Evolutionary conservation across 92 coral and sea anemone species (phyloP).

Genomic region (Ricordea florida): DNA sequence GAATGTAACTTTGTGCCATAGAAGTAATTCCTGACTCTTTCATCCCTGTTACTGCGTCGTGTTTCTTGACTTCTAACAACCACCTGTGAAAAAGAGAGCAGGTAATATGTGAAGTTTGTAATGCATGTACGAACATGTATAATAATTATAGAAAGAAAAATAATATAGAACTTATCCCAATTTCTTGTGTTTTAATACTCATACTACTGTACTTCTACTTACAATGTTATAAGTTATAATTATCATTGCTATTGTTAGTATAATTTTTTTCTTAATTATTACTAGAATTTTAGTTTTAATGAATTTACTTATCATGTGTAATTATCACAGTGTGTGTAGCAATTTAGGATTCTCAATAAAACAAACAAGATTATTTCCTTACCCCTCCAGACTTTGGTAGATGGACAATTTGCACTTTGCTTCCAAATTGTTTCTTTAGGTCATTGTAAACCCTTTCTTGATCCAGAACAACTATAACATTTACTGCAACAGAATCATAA

Average conservation of each 20-base stretch:
- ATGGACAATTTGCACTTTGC: conserved; percentile 87
- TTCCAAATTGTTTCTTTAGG: conserved; percentile 90
- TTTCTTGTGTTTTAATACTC: no score
- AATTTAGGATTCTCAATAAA: neutral
- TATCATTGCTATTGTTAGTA: no score
- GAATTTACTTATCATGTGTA: no score
- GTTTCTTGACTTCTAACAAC: conserved; percentile 87
- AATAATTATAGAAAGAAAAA: no score
- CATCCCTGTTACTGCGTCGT: conserved; percentile 79
- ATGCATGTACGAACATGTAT: no score
- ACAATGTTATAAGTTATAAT: no score
- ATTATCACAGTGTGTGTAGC: no score
- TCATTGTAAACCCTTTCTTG: conserved; percentile 97
- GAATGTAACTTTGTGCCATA: conserved; percentile 86
- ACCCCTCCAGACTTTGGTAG: conserved; percentile 99
- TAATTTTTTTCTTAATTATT: no score
- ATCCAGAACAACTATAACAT: conserved; percentile 95
- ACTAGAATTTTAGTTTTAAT: no score
- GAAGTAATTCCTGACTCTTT: conserved; percentile 86
- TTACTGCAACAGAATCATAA: conserved; percentile 52
- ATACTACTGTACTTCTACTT: no score
- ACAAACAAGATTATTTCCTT: neutral
- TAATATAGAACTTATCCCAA: no score
- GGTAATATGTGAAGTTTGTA: neutral
- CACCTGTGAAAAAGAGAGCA: conserved; percentile 44